These are phyloP conservation scores for Limulus polyphemus DNA, from an alignment of 2,888 invertebrate genomes.

Conservation along the genomic window DNA sequence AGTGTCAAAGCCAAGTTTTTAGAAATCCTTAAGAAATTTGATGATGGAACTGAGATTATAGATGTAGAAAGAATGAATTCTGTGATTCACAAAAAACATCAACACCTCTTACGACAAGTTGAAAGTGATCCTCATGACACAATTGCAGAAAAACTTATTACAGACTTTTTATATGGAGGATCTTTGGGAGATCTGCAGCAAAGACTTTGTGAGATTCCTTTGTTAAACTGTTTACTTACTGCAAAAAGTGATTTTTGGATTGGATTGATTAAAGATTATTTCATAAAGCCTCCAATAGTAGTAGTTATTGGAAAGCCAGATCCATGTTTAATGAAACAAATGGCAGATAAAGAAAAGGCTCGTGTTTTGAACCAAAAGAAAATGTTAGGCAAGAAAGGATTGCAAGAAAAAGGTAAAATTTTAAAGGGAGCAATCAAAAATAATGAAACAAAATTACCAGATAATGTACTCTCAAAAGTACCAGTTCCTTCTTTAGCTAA, in stretches of 20 bases:
- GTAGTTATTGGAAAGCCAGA: slow-evolving; percentile 48
- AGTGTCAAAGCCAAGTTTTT: slow-evolving; percentile 46
- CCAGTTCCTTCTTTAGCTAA: slow-evolving; percentile 59
- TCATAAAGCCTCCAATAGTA: slow-evolving; percentile 38
- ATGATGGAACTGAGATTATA: slow-evolving; percentile 39
- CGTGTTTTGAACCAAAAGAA: slow-evolving; percentile 54
- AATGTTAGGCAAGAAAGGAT: slow-evolving; percentile 53
- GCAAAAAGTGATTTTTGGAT: slow-evolving; percentile 58
- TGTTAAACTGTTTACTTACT: slow-evolving; percentile 46
- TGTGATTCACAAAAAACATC: slow-evolving; percentile 53
- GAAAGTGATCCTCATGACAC: slow-evolving; percentile 60
- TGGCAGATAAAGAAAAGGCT: slow-evolving; percentile 57
- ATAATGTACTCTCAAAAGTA: slow-evolving; percentile 56
- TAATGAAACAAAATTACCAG: slow-evolving; percentile 65
- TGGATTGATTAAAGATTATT: slow-evolving; percentile 52
- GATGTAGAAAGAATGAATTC: slow-evolving; percentile 62
- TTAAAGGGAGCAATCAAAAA: slow-evolving; percentile 58
- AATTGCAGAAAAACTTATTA: slow-evolving; percentile 62
- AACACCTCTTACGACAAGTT: slow-evolving; percentile 16
- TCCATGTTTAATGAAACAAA: slow-evolving; percentile 48
- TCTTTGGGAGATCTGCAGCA: slow-evolving; percentile 54
- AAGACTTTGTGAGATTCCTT: slow-evolving; percentile 16
- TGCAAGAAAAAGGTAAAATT: slow-evolving; percentile 48
- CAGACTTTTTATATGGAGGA: slow-evolving; percentile 68
- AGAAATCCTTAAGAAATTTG: slow-evolving; percentile 41